Evolutionary conservation across 1,140 invertebrate genomes (phyloP), one percentile per base, ranked within the genome.

Genomic region (Musca vetustissima): DNA sequence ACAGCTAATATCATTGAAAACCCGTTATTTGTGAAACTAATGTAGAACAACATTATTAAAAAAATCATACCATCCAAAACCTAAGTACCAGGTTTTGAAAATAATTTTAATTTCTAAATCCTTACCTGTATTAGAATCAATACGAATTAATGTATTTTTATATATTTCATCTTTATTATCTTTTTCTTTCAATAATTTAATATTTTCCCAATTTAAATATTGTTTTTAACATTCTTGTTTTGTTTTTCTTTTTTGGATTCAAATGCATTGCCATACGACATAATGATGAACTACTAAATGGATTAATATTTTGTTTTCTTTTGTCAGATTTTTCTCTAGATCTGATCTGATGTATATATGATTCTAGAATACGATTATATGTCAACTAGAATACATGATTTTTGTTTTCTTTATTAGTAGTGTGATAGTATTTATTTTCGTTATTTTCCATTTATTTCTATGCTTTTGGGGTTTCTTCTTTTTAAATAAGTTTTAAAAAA

Each of bases 161-260:
- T 52, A 50, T 52, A 24, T 32, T 67, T 52, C 9, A 28, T 65
- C 28, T 65, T 65, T 65, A 65, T 49, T 65, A 32, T 59, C 28
- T 59, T 59, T 14, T 65, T 64, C 24, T 17, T 19, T 65, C 28
- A 22, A 66, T 52, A 32, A 66, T 66, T 64, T 66, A 49, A 48
- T 65, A 65, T 28, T 65, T 65, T 65, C 15, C 50, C 48, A 65
- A 48, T 65, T 65, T 48, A 25, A 50, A 25, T 19, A 19, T 9
- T 67, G 25, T 53, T 36, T 67, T 53, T 28, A 49, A 48, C 32
- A 15, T 55, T 67, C 52, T 57, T 70, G 32, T 64, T 47, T 59
- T 64, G 17, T 22, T 65, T 43, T 13, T 69, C 52, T 24, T 68
- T 52, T 48, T 52, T 32, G 15, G 21, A 52, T 65, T 65, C 48